Conservation (phyloP, 2,888 invertebrate genomes). For the Odontocerum albicorne region DNA sequence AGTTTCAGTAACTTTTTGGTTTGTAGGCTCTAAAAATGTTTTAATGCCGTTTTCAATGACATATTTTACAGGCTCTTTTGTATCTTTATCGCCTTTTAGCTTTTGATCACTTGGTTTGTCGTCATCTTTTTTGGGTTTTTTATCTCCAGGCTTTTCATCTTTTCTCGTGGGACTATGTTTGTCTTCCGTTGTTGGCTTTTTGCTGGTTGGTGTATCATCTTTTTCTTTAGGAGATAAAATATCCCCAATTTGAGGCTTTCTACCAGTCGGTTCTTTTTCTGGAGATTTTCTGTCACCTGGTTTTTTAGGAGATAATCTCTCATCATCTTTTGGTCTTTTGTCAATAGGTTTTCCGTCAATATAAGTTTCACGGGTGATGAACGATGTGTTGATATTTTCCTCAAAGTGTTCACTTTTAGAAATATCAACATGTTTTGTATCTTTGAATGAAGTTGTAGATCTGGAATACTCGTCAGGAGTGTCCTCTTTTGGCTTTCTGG, state of each 20-base stretch:
- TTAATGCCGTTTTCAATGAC: constrained; percentile 17
- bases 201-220: constrained; percentile 5
- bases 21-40: constrained; percentile 33
- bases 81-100: constrained; percentile 33
- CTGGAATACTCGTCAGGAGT: constrained; percentile 6
- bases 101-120: constrained; percentile 6
- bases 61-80: constrained; percentile 12
- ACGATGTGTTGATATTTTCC: constrained; percentile 15
- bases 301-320: constrained; percentile 14
- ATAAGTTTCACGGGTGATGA: constrained; percentile 10
- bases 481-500: constrained; percentile 9
- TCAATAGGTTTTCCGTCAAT: constrained; percentile 21
- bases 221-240: too few species aligned
- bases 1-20: constrained; percentile 27
- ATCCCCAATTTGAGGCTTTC: too few species aligned
- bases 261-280: constrained; percentile 5
- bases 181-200: constrained; percentile 2
- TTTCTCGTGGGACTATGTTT: constrained; percentile 18
- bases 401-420: neutral
- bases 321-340: constrained; percentile 9
- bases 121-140: neutral
- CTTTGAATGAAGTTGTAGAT: constrained; percentile 3
- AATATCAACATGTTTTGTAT: neutral
- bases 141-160: neutral
- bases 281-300: constrained; percentile 1